These are phyloP conservation scores for Cheilosia scutellata DNA, from an alignment of 2,888 invertebrate species.

Conservation along the genomic window DNA sequence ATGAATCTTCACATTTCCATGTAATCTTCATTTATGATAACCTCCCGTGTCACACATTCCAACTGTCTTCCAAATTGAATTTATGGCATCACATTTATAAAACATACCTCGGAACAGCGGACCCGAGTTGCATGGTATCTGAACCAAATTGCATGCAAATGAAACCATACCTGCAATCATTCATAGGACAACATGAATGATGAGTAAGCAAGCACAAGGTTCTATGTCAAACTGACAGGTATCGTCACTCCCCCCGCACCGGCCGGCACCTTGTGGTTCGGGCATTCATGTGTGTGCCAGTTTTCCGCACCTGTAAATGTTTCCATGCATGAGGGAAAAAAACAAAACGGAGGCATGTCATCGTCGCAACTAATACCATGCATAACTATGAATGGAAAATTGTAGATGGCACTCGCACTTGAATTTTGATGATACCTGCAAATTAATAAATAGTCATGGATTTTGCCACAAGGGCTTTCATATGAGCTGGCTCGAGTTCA, in stretches of 20 bases:
- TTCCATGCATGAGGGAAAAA: not conserved
- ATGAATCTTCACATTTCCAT: constrained; percentile 13
- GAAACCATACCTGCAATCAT: constrained; percentile 58
- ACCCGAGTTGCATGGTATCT: constrained; percentile 30
- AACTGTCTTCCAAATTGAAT: constrained; percentile 49
- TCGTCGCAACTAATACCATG: constrained; percentile 40
- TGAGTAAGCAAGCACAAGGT: constrained; percentile 36
- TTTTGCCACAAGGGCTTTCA: not conserved
- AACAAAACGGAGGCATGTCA: constrained; percentile 9
- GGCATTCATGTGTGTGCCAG: constrained; percentile 5
- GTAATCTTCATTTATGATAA: constrained; percentile 19
- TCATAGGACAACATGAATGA: constrained; percentile 59
- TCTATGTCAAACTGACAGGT: constrained; percentile 46
- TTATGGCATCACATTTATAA: constrained; percentile 58
- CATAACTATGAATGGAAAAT: constrained; percentile 13
- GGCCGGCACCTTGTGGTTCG: not conserved
- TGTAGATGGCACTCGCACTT: constrained; percentile 43
- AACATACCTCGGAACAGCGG: not conserved
- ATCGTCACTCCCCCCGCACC: constrained; percentile 2
- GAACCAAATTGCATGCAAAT: constrained; percentile 55
- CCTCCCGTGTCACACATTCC: constrained; percentile 12
- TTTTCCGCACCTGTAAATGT: constrained; percentile 25
- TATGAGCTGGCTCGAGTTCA: constrained; percentile 1
- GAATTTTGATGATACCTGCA: constrained; percentile 29
- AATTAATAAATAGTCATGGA: constrained; percentile 42